Evolutionary conservation across 2,113 vertebrate species (phyloP).

Genomic region (Rhynchomys soricoides): DNA sequence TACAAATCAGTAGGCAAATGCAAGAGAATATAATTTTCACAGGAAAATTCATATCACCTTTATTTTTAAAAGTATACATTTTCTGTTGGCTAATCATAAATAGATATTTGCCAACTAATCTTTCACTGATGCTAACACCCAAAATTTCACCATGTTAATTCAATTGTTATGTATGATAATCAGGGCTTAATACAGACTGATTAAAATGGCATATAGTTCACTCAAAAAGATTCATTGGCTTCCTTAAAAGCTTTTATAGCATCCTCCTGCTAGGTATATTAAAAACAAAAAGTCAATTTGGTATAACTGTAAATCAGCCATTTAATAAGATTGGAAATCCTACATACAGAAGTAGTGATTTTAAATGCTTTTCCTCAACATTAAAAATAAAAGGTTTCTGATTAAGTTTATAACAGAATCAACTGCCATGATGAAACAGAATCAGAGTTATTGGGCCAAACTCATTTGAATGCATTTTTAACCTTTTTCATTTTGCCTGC

Average conservation of each 20-base stretch:
- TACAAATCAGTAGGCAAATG: slow-evolving; percentile 86
- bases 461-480: slow-evolving; percentile 8
- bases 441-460: background rate
- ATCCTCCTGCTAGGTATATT: slow-evolving; percentile 76
- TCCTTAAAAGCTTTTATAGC: slow-evolving; percentile 85
- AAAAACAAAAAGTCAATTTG: slow-evolving; percentile 81
- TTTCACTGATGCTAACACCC: slow-evolving; percentile 78
- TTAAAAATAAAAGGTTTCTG: slow-evolving; percentile 72
- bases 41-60: slow-evolving; percentile 72
- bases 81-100: slow-evolving; percentile 80
- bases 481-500: background rate
- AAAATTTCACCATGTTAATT: slow-evolving; percentile 82
- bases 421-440: background rate
- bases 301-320: slow-evolving; percentile 78
- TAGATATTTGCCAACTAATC: slow-evolving; percentile 79
- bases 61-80: slow-evolving; percentile 74
- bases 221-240: slow-evolving; percentile 81
- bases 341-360: slow-evolving; percentile 67
- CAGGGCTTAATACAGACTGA: slow-evolving; percentile 81
- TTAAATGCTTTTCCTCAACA: slow-evolving; percentile 63
- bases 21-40: slow-evolving; percentile 75
- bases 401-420: background rate
- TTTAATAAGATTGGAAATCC: slow-evolving; percentile 79
- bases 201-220: slow-evolving; percentile 69
- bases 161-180: slow-evolving; percentile 80